Conservation (phyloP, 2,797 vertebrate genomes). For the Enteromius anoplus region DNA sequence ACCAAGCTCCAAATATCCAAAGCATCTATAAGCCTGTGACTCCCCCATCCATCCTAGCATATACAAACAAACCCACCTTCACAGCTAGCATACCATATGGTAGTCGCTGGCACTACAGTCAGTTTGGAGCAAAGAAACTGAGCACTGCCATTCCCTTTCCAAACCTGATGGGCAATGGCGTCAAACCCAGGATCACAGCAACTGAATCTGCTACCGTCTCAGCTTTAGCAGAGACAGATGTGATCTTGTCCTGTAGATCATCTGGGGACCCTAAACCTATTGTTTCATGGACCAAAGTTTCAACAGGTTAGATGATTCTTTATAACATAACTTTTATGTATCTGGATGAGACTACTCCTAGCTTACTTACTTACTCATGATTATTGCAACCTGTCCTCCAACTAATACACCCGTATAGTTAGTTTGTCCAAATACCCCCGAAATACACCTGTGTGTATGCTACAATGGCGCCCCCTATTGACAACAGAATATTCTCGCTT, state of each 20-base stretch:
- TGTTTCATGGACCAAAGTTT: slow-evolving; percentile 81
- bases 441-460: too few species aligned
- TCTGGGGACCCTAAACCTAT: slow-evolving; percentile 74
- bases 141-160: slow-evolving; percentile 73
- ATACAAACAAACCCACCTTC: slow-evolving; percentile 57
- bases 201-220: slow-evolving; percentile 70
- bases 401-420: too few species aligned
- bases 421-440: too few species aligned
- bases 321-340: not conserved
- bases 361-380: not conserved
- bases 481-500: too few species aligned
- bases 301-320: slow-evolving; percentile 72
- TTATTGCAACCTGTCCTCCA: not conserved
- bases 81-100: slow-evolving; percentile 58
- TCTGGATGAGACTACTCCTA: not conserved
- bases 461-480: too few species aligned
- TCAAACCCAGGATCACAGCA: slow-evolving; percentile 75
- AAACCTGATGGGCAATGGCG: slow-evolving; percentile 65
- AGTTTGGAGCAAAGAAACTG: slow-evolving; percentile 59
- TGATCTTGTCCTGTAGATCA: slow-evolving; percentile 75
- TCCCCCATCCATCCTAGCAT: slow-evolving; percentile 53
- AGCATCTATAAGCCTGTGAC: slow-evolving; percentile 55
- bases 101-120: slow-evolving; percentile 66
- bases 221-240: slow-evolving; percentile 75
- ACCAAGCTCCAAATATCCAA: slow-evolving; percentile 56